These are phyloP conservation scores for Thamnophis sirtalis DNA, from an alignment of 2,113 vertebrate genomes.

Conservation along the genomic window DNA sequence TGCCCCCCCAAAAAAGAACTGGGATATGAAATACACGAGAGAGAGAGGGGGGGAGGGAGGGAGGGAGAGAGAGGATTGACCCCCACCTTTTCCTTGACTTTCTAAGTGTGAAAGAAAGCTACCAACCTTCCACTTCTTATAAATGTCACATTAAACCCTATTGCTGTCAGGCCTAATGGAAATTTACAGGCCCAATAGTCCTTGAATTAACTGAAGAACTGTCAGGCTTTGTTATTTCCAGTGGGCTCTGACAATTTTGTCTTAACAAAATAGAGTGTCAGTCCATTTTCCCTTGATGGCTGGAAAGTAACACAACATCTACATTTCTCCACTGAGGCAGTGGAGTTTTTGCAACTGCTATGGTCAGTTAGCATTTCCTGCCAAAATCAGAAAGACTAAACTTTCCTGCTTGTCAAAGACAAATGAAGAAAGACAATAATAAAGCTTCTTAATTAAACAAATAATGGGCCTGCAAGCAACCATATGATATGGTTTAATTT, in stretches of 20 bases:
- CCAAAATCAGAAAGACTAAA: not conserved
- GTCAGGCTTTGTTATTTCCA: slow-evolving; percentile 56
- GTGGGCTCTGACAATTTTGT: slow-evolving; percentile 39
- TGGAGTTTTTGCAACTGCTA: slow-evolving; percentile 1
- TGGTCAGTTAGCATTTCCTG: slow-evolving; percentile 22
- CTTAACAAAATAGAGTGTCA: slow-evolving; percentile 53
- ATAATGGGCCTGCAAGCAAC: not conserved
- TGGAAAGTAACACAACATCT: slow-evolving; percentile 48
- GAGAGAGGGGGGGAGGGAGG: not conserved
- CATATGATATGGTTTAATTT: not conserved
- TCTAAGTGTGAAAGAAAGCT: slow-evolving; percentile 53
- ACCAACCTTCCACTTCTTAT: slow-evolving; percentile 50
- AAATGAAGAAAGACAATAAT: not conserved
- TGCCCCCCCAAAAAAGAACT: not conserved
- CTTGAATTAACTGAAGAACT: slow-evolving; percentile 55
- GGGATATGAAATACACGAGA: no score
- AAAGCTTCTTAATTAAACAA: not conserved
- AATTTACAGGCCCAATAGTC: slow-evolving; percentile 49
- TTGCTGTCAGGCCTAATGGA: slow-evolving; percentile 49
- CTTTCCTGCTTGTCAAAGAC: not conserved
- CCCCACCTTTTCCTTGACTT: slow-evolving; percentile 34
- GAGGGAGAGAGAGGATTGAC: not conserved
- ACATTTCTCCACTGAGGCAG: slow-evolving; percentile 42
- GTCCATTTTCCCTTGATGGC: slow-evolving; percentile 53
- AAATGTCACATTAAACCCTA: slow-evolving; percentile 49